These are phyloP conservation scores for Tichodroma muraria DNA, from an alignment of 2,113 vertebrate genomes.

Conservation along the genomic window DNA sequence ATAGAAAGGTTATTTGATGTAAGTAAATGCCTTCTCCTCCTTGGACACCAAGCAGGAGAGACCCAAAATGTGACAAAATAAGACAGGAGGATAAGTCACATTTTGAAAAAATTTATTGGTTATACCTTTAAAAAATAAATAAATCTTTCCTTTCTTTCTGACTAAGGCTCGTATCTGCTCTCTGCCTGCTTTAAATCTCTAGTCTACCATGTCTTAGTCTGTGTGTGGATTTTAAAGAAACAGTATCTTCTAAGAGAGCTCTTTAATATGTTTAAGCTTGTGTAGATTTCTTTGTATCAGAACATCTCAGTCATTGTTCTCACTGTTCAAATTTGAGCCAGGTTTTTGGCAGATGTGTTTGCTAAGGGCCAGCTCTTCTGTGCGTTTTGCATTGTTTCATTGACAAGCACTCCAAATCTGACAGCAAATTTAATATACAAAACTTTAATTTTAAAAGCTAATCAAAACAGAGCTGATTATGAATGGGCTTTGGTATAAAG, in stretches of 20 bases:
- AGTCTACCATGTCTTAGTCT: conserved; percentile 79
- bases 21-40: conserved; percentile 99
- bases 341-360: background rate
- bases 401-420: background rate
- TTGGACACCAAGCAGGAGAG: conserved; percentile 87
- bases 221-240: conserved; percentile 39
- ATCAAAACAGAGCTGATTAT: background rate
- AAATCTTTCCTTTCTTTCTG: conserved; percentile 68
- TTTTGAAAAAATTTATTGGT: conserved; percentile 85
- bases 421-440: background rate
- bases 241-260: conserved; percentile 33
- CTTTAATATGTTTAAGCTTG: conserved; percentile 30
- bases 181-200: conserved; percentile 75
- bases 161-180: conserved; percentile 67
- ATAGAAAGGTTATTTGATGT: conserved; percentile 99
- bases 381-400: background rate
- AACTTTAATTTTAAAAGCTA: background rate
- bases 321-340: conserved; percentile 38
- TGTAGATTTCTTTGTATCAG: conserved; percentile 37
- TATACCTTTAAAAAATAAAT: conserved; percentile 53
- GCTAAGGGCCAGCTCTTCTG: background rate
- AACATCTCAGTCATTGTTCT: conserved; percentile 59
- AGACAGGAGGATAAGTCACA: conserved; percentile 99
- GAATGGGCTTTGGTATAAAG: background rate
- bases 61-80: conserved; percentile 99